phyloP scores from a whole-genome alignment of 2,113 vertebrate species.

The Ramphastos sulfuratus region DNA sequence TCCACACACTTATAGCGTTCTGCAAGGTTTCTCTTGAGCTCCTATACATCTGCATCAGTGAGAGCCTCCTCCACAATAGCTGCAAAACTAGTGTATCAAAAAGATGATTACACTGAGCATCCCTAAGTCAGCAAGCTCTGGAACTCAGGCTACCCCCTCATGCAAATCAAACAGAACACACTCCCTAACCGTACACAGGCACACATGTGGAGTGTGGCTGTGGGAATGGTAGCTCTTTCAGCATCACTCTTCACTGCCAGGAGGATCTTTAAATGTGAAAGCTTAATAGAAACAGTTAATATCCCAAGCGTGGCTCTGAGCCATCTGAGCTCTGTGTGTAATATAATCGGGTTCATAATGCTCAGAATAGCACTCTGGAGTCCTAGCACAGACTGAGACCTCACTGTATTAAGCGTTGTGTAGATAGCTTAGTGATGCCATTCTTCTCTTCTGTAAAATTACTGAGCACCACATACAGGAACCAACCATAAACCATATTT shows the following conservation, averaged over 20 bases:
- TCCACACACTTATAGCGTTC: neutral
- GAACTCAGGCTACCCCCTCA: neutral
- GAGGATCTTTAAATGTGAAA: neutral
- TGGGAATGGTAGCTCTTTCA: neutral
- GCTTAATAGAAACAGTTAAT: constrained; percentile 59
- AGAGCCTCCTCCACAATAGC: neutral
- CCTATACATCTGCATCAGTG: neutral
- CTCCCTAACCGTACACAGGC: neutral
- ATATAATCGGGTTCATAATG: constrained; percentile 36
- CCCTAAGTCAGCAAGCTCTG: neutral
- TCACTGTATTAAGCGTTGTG: constrained; percentile 39
- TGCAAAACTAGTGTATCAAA: neutral
- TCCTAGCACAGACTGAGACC: constrained; percentile 31
- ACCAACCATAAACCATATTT: constrained; percentile 6
- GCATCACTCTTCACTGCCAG: neutral
- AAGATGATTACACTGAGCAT: neutral
- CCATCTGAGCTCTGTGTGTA: constrained; percentile 35
- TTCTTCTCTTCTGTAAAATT: constrained; percentile 39
- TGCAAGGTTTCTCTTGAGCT: neutral
- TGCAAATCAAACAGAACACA: neutral
- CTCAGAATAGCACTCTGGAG: constrained; percentile 64
- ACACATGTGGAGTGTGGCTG: neutral
- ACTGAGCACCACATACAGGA: neutral
- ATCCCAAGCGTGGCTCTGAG: neutral
- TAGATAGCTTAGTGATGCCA: neutral